A percentile compares a stretch with the other conserved stretches of the same genome.
These are phyloP conservation scores for Chromoteleia sp. DNA, from an alignment of 2,888 invertebrate species.

Conservation along the genomic window DNA sequence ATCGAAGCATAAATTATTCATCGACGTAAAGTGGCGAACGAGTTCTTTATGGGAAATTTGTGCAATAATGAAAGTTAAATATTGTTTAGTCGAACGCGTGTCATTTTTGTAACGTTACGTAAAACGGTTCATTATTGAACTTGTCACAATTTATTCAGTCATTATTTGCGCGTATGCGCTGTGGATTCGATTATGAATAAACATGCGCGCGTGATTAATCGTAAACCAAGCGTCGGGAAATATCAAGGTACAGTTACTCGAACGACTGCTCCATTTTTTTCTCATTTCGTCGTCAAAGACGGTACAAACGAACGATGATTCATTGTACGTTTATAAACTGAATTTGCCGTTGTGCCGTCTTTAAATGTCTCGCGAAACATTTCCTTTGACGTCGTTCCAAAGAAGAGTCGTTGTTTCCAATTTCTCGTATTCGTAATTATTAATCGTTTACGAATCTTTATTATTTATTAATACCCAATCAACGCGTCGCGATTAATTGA, in stretches of 20 bases:
- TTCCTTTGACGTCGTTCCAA: neutral
- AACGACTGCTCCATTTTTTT: constrained; percentile 49
- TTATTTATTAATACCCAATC: too few species aligned
- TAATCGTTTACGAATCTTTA: too few species aligned
- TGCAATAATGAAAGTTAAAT: constrained; percentile 17
- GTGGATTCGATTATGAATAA: constrained; percentile 26
- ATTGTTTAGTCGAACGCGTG: constrained; percentile 3
- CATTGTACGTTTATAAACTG: constrained; percentile 40
- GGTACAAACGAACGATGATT: constrained; percentile 54
- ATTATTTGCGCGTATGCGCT: constrained; percentile 10
- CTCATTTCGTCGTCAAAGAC: constrained; percentile 16
- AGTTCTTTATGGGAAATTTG: constrained; percentile 11
- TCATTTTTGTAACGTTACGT: constrained; percentile 12
- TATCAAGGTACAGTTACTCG: constrained; percentile 39
- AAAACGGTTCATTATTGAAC: constrained; percentile 9
- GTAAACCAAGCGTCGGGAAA: constrained; percentile 32
- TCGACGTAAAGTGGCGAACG: neutral
- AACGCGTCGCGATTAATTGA: too few species aligned
- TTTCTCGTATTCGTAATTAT: neutral
- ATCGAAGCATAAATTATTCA: constrained; percentile 27
- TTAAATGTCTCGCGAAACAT: neutral
- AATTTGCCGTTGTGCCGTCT: constrained; percentile 23
- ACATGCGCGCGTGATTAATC: constrained; percentile 37
- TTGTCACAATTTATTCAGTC: constrained; percentile 7
- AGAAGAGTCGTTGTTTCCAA: neutral